Base-by-base conservation (phyloP, 1,140 invertebrate genomes). In the Listronotus bonariensis region DNA sequence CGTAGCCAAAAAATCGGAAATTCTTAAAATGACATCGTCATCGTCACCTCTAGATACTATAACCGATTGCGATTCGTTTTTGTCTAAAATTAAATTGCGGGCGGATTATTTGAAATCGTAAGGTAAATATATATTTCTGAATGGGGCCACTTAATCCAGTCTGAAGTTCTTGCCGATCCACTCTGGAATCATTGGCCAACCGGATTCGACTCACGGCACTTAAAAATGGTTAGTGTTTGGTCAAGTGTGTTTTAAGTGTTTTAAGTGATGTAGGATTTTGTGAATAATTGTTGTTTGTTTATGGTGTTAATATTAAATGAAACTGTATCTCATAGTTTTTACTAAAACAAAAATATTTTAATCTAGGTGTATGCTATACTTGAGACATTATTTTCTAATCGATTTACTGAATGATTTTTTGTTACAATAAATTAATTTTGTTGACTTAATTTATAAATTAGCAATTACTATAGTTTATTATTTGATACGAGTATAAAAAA, bases 211-310 rank as follows among this genome's bases (percentile, higher is more conserved):
- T 12, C 17, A 49, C 36, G 17, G 6, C 20, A 1, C n/a, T 20
- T 31, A 32, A 49, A 52, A 66, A 67, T 68, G 67, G 67, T 68
- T 65, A 59, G 67, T 67, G 48, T 26, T 54, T 7, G 15, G 38
- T 32, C 36, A 10, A 12, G 43, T 46, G 42, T 12, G 45, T 55
- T n/a, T 57, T 32, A 51, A 9, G 43, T 57, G 46, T 8, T 51
- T 26, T 26, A 26, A 26, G 20, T 36, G 34, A 10, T 36, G 8
- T 3, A 36, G 2, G 34, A 12, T 36, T 36, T 36, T 36, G 34
- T 36, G 11, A 10, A 36, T 36, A 36, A 4, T 36, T 36, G n/a
- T n/a, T n/a, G n/a, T n/a, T n/a, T n/a, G n/a, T n/a, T n/a, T n/a
- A n/a, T n/a, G n/a, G n/a, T n/a, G n/a, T n/a, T n/a, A n/a, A n/a